Evolutionary conservation across 2,888 invertebrate genomes (phyloP).

Genomic region (Crossocerus cetratus): DNA sequence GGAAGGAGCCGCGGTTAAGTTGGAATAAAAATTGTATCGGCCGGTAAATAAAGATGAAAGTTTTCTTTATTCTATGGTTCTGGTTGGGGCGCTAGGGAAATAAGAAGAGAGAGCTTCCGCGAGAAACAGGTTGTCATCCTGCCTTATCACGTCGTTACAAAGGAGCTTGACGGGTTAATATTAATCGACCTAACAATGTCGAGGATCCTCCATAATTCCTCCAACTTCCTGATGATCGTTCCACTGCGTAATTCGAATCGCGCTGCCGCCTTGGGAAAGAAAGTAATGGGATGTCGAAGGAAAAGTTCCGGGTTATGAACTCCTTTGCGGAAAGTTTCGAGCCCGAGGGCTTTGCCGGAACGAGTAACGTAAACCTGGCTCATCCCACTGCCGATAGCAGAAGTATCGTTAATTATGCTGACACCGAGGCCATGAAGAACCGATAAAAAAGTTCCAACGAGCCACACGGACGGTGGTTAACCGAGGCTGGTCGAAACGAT

Average conservation of each 20-base stretch:
- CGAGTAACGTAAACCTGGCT: constrained; percentile 33
- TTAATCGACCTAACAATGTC: constrained; percentile 43
- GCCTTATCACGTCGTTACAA: constrained; percentile 25
- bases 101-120: constrained; percentile 13
- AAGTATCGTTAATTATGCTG: constrained; percentile 61
- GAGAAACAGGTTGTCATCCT: constrained; percentile 10
- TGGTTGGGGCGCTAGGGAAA: constrained; percentile 8
- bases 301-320: constrained; percentile 14
- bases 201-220: no score
- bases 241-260: no score
- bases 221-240: no score
- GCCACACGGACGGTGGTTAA: constrained; percentile 33
- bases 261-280: no score
- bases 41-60: constrained; percentile 41
- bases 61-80: constrained; percentile 21
- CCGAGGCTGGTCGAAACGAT: constrained; percentile 31
- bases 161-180: constrained; percentile 42
- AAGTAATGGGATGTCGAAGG: no score
- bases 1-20: background rate
- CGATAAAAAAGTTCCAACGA: constrained; percentile 61
- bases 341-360: constrained; percentile 29
- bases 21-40: constrained; percentile 47
- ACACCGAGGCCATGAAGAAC: constrained; percentile 53
- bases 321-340: constrained; percentile 43
- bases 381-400: constrained; percentile 36